These are phyloP conservation scores for Orthosia gothica DNA, from an alignment of 2,888 invertebrate genomes.

Conservation along the genomic window DNA sequence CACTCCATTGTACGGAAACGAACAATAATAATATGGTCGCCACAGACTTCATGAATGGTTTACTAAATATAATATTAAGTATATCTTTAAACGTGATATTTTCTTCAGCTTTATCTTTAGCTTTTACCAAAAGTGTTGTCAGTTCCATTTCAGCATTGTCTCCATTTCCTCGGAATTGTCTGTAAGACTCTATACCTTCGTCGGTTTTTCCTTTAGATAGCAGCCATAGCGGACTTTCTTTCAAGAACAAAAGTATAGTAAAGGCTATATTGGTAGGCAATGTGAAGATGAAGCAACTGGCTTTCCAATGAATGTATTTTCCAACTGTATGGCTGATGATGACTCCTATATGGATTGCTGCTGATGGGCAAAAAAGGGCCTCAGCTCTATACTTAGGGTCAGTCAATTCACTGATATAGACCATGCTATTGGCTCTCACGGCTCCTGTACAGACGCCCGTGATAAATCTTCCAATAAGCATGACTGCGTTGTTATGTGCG, in stretches of 20 bases:
- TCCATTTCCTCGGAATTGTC: conserved; percentile 74
- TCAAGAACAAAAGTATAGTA: conserved; percentile 68
- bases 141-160: conserved; percentile 74
- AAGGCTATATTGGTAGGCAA: conserved; percentile 71
- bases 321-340: conserved; percentile 74
- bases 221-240: conserved; percentile 82
- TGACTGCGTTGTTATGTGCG: conserved; percentile 65
- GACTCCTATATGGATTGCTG: conserved; percentile 71
- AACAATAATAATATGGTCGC: conserved; percentile 68
- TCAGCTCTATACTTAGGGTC: conserved; percentile 78
- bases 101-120: conserved; percentile 61
- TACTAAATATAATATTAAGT: conserved; percentile 68
- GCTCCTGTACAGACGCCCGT: conserved; percentile 76
- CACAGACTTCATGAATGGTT: conserved; percentile 72
- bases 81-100: conserved; percentile 63
- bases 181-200: conserved; percentile 73
- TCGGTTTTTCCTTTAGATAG: conserved; percentile 75
- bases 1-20: conserved; percentile 73
- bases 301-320: conserved; percentile 74
- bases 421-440: conserved; percentile 72
- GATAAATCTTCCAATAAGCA: conserved; percentile 76
- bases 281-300: conserved; percentile 70
- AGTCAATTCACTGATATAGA: conserved; percentile 78
- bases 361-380: conserved; percentile 70
- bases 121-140: conserved; percentile 69